Base-by-base conservation (phyloP, 1,140 invertebrate genomes). In the Telenomus remus region DNA sequence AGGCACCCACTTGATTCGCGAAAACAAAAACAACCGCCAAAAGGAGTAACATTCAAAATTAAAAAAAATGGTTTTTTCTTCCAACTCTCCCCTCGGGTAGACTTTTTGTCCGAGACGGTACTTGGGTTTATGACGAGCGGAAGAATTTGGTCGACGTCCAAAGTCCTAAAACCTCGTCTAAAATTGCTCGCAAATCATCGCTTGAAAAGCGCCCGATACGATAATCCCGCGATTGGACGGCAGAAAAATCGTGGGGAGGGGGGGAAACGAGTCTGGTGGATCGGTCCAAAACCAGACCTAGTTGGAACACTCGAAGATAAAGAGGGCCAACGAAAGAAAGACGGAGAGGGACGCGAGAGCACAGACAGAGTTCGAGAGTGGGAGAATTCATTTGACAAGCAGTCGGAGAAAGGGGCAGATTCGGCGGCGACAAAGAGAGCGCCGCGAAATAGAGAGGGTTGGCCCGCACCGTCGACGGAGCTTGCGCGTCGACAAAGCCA, bases 401-500 rank as follows among this genome's bases (percentile, higher is more conserved):
- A 53, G 69, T 48, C 49, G 65, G 74, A 69, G 55, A 68, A 66
- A 73, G 70, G 73, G 51, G 70, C 55, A 54, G 48, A 68, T 72
- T 77, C 63, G 68, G 68, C 64, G 44, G 46, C 33, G 56, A 48
- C 39, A 73, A 59, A 70, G 53, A 57, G 70, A 63, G 64, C 51
- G 64, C 49, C 46, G 48, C 43, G 51, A 63, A 64, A 69, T 61
- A 69, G 61, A 64, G 61, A 74, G 63, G 63, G 61, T 73, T 63
- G 49, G 50, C 39, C 42, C 64, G 49, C 54, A 37, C 34, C 55
- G 59, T 66, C 71, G 55, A 66, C 74, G 49, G 74, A 65, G 74
- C 76, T 81, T 82, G 80, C 81, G 79, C 81, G 9, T n/a, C 81
- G 79, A 85, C 82, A 85, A 85, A 84, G 84, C 78, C 81, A 85